Conservation (phyloP, 1,140 invertebrate genomes). For the Ericerus pela region DNA sequence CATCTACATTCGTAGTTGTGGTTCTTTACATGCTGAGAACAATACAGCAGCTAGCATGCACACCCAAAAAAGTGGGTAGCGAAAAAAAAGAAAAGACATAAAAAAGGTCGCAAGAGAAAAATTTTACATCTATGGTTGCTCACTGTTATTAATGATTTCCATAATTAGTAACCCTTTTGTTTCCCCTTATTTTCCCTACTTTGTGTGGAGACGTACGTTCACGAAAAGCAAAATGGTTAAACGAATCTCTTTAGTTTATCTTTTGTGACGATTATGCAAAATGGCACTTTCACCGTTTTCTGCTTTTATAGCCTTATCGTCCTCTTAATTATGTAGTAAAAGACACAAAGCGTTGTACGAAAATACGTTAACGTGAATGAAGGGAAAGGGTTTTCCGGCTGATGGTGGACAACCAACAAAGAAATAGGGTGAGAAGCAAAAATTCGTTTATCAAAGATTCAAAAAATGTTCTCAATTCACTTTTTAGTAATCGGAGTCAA, state of each 20-base stretch:
- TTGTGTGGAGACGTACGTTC: background rate
- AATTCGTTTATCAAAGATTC: no score
- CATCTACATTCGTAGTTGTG: no score
- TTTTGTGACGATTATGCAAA: slow-evolving; percentile 1
- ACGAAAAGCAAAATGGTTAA: background rate
- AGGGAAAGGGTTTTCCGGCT: no score
- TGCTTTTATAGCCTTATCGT: background rate
- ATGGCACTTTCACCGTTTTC: slow-evolving; percentile 1
- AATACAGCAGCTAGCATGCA: no score
- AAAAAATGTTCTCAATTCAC: no score
- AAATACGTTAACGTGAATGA: background rate
- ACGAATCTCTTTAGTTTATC: slow-evolving; percentile 2
- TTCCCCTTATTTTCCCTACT: background rate
- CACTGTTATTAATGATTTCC: slow-evolving; percentile 3
- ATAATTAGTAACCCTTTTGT: background rate
- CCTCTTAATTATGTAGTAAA: slow-evolving; percentile 1
- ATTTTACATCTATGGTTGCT: background rate
- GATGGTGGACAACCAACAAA: no score
- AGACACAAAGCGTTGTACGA: background rate
- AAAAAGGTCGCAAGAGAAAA: background rate
- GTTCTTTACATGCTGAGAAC: no score
- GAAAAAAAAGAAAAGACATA: background rate
- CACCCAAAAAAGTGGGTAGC: no score
- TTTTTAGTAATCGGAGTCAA: no score
- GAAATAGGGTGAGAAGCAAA: no score